A percentile compares a stretch with the other conserved stretches of the same genome.
These are phyloP conservation scores for Ramphastos sulfuratus DNA, from an alignment of 2,113 vertebrate genomes.

Conservation along the genomic window DNA sequence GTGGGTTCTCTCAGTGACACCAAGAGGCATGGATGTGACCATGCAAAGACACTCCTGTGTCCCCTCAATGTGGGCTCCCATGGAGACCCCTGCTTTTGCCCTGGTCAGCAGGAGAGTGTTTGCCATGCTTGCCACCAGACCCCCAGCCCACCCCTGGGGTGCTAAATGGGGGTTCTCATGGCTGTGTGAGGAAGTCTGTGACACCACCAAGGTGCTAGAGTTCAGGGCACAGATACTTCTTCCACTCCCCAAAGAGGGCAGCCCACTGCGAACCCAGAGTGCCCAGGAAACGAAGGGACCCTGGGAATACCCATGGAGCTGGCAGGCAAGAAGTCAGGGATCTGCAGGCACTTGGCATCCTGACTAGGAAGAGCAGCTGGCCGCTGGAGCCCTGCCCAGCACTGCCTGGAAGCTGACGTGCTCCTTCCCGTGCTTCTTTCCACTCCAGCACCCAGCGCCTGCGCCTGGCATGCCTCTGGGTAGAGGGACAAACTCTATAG, in stretches of 20 bases:
- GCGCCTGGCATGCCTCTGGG: fast-evolving
- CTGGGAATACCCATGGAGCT: neutral
- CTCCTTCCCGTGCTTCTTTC: neutral
- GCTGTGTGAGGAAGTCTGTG: neutral
- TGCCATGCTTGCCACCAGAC: too few relatives aligned
- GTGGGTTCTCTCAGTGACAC: neutral
- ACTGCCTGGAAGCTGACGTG: neutral
- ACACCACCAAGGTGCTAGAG: fast-evolving
- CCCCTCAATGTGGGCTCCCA: neutral
- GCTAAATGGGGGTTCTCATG: too few relatives aligned
- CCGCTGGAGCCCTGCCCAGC: neutral
- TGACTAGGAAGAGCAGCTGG: neutral
- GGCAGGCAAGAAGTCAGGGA: neutral
- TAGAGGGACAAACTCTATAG: neutral
- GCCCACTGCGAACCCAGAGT: fast-evolving
- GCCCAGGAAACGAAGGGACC: neutral
- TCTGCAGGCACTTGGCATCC: neutral
- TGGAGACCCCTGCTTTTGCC: neutral
- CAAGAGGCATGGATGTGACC: fast-evolving
- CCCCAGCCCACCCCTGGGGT: neutral
- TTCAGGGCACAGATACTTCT: neutral
- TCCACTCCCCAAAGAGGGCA: neutral
- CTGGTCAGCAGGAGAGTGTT: neutral
- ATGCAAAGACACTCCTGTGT: neutral
- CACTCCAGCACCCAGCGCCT: fast-evolving